Base-by-base conservation (phyloP, 2,113 vertebrate genomes). In the Anoura caudifer region DNA sequence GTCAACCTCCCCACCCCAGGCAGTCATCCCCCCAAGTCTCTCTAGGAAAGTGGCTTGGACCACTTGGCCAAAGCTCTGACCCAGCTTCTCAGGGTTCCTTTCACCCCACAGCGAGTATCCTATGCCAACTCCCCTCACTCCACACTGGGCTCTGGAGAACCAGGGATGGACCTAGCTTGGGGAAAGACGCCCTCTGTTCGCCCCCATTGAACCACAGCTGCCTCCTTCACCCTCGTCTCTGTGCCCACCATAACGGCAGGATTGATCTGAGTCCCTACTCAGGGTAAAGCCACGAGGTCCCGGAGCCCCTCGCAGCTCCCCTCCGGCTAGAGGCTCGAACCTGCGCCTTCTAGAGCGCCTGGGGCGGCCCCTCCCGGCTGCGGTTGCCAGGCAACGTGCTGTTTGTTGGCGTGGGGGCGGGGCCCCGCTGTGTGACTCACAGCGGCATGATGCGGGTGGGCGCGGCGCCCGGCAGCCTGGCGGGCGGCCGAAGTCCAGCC, bases 341-440 rank as follows among this genome's bases (percentile, higher is more conserved):
- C 75, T 17, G 0, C 1, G 41, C 1, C 73, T 19, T 1, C 3
- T 0, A 0, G 20, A 1, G 19, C 14, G 0, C 70, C 63, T 47
- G n/a, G 26, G 43, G 92, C 38, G 54, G 38, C 33, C 19, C 43
- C 7, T 17, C 28, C 50, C 20, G 12, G 69, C 9, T 20, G 70
- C 81, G 3, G 97, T 98, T 96, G 97, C 98, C 50, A 0, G 43
- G 98, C 79, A 91, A 98, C 98, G 47, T 87, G 59, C 77, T 98
- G 97, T 98, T 98, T 98, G 98, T 98, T 97, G 94, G 89, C 26
- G 95, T 90, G 83, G 95, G 91, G 92, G 94, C 93, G 97, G 90
- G 95, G 85, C 94, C 87, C 24, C 45, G 47, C 87, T n/a, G 26
- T 61, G 96, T 98, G 98, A 98, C 97, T 98, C 98, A 98, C 56